phyloP scores from a whole-genome alignment of 2,888 invertebrate species.

The Acrobasis suavella region DNA sequence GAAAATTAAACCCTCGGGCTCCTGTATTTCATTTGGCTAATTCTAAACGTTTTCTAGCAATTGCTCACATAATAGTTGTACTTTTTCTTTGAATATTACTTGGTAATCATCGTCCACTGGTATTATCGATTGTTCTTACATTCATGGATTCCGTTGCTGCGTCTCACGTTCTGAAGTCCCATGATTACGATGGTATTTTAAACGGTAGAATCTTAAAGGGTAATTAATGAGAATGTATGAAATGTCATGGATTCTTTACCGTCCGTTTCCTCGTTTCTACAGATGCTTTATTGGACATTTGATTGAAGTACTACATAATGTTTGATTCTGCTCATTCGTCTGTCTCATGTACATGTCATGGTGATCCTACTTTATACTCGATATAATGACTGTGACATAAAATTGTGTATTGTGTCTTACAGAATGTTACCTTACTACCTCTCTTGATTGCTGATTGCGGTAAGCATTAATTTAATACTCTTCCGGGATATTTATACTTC shows the following conservation, averaged over 20 bases:
- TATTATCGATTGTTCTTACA: conserved; percentile 25
- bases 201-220: conserved; percentile 9
- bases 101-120: conserved; percentile 26
- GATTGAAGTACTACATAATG: conserved; percentile 12
- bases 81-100: conserved; percentile 4
- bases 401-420: not conserved
- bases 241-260: conserved; percentile 18
- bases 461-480: no score
- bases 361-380: not conserved
- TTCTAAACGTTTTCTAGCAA: conserved; percentile 28
- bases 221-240: conserved; percentile 19
- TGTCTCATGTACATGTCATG: not conserved
- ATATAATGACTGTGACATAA: conserved; percentile 6
- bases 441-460: no score
- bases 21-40: conserved; percentile 27
- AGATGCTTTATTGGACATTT: conserved; percentile 11
- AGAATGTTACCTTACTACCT: no score
- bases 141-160: conserved; percentile 2
- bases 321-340: not conserved
- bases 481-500: no score
- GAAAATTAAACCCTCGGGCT: conserved; percentile 36
- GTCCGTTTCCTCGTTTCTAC: conserved; percentile 8
- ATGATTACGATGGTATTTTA: conserved; percentile 25
- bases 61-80: conserved; percentile 2
- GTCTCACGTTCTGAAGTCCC: conserved; percentile 18